These are phyloP conservation scores for Ciconia nigra DNA, from an alignment of 2,797 vertebrate species.

Conservation along the genomic window DNA sequence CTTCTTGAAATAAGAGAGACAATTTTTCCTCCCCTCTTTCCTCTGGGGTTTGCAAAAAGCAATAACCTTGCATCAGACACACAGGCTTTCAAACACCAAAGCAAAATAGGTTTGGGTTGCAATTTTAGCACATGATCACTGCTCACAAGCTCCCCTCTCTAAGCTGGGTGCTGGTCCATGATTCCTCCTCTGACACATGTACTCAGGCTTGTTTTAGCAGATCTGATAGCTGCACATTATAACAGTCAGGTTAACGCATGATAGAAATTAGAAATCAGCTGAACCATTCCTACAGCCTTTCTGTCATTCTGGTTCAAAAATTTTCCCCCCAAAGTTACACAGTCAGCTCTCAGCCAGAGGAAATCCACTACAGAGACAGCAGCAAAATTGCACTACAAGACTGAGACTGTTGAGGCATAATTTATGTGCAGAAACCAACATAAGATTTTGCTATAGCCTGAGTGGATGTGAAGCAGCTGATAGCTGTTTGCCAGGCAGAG, in stretches of 20 bases:
- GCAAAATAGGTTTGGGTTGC: background rate
- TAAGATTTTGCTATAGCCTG: background rate
- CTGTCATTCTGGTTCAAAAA: background rate
- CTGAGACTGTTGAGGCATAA: background rate
- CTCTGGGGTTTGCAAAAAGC: background rate
- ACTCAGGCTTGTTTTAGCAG: conserved; percentile 1
- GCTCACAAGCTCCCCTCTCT: background rate
- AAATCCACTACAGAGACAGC: background rate
- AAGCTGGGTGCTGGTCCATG: background rate
- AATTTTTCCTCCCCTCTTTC: background rate
- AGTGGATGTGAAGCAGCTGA: background rate
- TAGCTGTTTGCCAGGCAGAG: background rate
- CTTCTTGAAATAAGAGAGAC: background rate
- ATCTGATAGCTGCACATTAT: conserved; percentile 9
- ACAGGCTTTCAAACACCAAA: background rate
- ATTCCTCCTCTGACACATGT: background rate
- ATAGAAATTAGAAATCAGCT: background rate
- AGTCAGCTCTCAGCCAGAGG: background rate
- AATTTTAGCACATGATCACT: background rate
- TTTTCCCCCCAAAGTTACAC: rapidly evolving
- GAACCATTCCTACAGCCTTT: background rate
- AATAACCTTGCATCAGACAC: background rate
- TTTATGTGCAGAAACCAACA: background rate
- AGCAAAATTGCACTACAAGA: background rate
- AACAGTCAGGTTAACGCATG: background rate